A percentile compares a stretch with the other conserved stretches of the same genome.
phyloP scores from a whole-genome alignment of 2,888 invertebrate genomes.

The Eupithecia dodoneata region DNA sequence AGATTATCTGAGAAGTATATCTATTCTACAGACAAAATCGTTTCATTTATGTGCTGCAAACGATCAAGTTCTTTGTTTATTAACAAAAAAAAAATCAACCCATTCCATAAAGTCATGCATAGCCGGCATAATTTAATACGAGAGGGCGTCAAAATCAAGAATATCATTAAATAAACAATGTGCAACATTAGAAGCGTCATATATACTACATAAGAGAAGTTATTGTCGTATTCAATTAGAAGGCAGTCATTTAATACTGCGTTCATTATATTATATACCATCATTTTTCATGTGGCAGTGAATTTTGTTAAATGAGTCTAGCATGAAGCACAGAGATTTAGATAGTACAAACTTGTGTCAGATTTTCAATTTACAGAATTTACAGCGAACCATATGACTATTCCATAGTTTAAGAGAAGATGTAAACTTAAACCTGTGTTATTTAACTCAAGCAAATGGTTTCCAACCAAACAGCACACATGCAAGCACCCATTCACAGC shows the following conservation, averaged over 20 bases:
- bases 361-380: slow-evolving; percentile 7
- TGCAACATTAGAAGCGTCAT: neutral
- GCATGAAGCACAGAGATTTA: neutral
- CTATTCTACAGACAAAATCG: neutral
- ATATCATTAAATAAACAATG: neutral
- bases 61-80: slow-evolving; percentile 2
- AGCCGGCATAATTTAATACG: neutral
- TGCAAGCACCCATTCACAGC: neutral
- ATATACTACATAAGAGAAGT: neutral
- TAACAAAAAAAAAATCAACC: neutral
- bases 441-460: neutral
- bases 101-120: slow-evolving; percentile 9
- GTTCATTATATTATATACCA: neutral
- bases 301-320: neutral
- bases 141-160: neutral
- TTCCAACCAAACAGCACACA: neutral
- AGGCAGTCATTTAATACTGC: neutral
- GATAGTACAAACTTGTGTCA: neutral
- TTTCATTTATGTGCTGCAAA: neutral
- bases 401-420: neutral
- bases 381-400: slow-evolving; percentile 11
- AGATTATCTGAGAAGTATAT: neutral
- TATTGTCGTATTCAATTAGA: neutral
- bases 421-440: neutral
- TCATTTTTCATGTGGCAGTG: neutral